Percentiles rank a stretch among this genome's conserved stretches.
phyloP scores from a whole-genome alignment of 2,113 vertebrate species.

The Poeciliopsis occidentalis region DNA sequence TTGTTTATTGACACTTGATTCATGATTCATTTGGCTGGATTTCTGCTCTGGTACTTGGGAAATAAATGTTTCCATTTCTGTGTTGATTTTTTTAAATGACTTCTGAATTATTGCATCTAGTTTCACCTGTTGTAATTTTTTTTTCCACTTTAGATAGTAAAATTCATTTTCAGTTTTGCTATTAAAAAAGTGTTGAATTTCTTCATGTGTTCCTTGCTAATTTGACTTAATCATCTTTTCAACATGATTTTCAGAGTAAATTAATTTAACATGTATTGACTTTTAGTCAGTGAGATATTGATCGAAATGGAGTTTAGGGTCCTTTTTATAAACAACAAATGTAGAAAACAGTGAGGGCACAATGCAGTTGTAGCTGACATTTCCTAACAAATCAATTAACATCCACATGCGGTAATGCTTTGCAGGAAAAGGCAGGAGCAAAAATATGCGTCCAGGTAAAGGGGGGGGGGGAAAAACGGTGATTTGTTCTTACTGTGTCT shows the following conservation, averaged over 20 bases:
- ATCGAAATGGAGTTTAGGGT: not conserved
- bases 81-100: not conserved
- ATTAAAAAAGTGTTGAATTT: not conserved
- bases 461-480: not conserved
- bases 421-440: not conserved
- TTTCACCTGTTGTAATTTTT: not conserved
- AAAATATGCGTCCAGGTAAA: not conserved
- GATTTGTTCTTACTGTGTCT: constrained; percentile 46
- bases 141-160: constrained; percentile 12
- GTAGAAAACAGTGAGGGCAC: not conserved
- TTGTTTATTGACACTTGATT: not conserved
- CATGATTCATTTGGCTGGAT: not conserved
- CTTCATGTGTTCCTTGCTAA: not conserved
- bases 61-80: not conserved
- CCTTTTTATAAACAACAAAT: not conserved
- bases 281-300: not conserved
- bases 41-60: not conserved
- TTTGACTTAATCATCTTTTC: not conserved
- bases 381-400: not conserved
- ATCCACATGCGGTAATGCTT: not conserved
- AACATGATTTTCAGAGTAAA: not conserved
- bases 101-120: too few species aligned
- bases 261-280: not conserved
- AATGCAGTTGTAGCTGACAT: not conserved
- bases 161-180: constrained; percentile 1